A percentile compares a stretch with the other conserved stretches of the same genome.
phyloP scores from a whole-genome alignment of 92 coral and sea anemone species.

The Heteractis magnifica region DNA sequence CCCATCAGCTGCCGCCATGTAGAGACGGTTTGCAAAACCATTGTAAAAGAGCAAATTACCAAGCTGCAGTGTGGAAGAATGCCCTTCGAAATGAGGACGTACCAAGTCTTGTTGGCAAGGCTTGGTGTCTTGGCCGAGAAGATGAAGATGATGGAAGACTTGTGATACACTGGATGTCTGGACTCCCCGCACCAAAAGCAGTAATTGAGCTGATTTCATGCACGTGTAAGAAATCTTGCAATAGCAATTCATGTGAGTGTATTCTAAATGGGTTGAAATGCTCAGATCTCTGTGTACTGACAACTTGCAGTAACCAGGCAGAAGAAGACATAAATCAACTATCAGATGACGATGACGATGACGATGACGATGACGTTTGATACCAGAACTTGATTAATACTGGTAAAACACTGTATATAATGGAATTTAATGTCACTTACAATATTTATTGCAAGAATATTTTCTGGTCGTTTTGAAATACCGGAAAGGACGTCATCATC shows the following conservation, averaged over 20 bases:
- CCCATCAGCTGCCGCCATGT: slow-evolving; percentile 40
- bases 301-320: slow-evolving; percentile 39
- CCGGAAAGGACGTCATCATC: too few relatives aligned
- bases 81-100: slow-evolving; percentile 27
- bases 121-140: slow-evolving; percentile 17
- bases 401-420: not conserved
- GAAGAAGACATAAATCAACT: slow-evolving; percentile 15
- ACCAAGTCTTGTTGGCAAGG: slow-evolving; percentile 39
- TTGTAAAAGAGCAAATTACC: slow-evolving; percentile 27
- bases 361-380: not conserved
- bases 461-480: not conserved
- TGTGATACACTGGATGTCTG: slow-evolving; percentile 49
- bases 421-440: not conserved
- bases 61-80: slow-evolving; percentile 29
- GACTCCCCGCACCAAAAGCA: slow-evolving; percentile 43
- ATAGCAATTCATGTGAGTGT: slow-evolving; percentile 32
- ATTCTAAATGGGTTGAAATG: slow-evolving; percentile 31
- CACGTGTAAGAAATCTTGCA: slow-evolving; percentile 43
- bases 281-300: slow-evolving; percentile 33
- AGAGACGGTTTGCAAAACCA: slow-evolving; percentile 24
- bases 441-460: not conserved
- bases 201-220: slow-evolving; percentile 44
- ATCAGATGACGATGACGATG: not conserved
- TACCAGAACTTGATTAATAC: not conserved
- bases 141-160: slow-evolving; percentile 2